Percentiles rank a stretch among this genome's conserved stretches.
phyloP scores from a whole-genome alignment of 64 coral and sea anemone genomes.

The Acropora yongei region DNA sequence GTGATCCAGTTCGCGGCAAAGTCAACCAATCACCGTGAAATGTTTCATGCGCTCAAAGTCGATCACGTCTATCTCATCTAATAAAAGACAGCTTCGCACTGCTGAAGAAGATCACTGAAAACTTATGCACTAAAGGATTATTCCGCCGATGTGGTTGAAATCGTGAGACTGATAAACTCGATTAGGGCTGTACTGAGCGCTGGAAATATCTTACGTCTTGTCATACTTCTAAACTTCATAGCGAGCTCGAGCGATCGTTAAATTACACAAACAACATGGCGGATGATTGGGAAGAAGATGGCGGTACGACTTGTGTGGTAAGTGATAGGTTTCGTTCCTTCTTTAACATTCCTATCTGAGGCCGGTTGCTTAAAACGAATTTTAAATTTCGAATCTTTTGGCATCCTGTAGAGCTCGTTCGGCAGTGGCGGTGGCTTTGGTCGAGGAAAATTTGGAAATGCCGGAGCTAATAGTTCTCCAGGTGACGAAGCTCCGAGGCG shows the following conservation, averaged over 20 bases:
- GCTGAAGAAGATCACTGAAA: no score
- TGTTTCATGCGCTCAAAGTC: neutral
- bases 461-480: neutral
- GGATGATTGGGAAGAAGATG: constrained; percentile 78
- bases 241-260: neutral
- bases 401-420: constrained; percentile 7
- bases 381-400: neutral
- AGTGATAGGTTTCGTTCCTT: neutral
- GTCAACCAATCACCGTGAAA: neutral
- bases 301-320: constrained; percentile 17
- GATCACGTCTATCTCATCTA: neutral
- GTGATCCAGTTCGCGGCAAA: neutral
- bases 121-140: no score
- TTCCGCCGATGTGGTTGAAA: neutral
- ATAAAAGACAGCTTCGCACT: no score
- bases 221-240: neutral
- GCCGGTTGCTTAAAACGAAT: neutral
- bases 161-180: neutral
- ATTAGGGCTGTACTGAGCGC: neutral
- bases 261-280: constrained; percentile 28
- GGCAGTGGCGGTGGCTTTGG: constrained; percentile 55
- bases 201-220: neutral
- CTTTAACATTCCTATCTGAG: neutral
- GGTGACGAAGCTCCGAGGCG: constrained; percentile 25
- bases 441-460: constrained; percentile 9